A percentile compares a stretch with the other conserved stretches of the same genome.
Conservation (phyloP, 2,888 invertebrate species). For the Lissonota sp. region DNA sequence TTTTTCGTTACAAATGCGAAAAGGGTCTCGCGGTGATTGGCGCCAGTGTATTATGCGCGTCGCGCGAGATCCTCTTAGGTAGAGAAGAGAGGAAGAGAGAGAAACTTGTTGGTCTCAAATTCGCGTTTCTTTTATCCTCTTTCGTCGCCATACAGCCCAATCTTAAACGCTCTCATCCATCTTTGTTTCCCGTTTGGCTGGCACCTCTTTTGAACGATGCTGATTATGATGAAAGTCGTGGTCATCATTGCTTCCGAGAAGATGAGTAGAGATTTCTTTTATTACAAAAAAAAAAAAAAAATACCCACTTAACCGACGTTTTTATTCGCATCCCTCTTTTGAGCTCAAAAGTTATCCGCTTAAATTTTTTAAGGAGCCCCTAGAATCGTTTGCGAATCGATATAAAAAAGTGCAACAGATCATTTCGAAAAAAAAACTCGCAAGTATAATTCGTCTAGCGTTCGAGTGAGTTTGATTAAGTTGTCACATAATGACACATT, state of each 20-base stretch:
- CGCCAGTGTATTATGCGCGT: slow-evolving; percentile 65
- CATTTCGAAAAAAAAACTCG: no score
- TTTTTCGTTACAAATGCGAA: not conserved
- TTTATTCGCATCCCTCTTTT: no score
- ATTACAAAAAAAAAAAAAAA: slow-evolving; percentile 8
- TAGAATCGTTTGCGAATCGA: no score
- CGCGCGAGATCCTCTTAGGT: slow-evolving; percentile 51
- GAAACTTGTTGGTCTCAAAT: slow-evolving; percentile 40
- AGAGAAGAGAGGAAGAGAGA: no score
- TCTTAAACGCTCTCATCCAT: not conserved
- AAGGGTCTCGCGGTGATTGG: slow-evolving; percentile 59
- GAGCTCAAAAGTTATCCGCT: no score
- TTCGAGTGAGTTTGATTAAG: no score
- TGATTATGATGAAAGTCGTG: slow-evolving; percentile 53
- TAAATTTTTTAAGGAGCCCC: not conserved
- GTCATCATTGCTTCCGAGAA: slow-evolving; percentile 45
- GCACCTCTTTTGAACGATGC: slow-evolving; percentile 42
- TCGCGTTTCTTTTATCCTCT: slow-evolving; percentile 24
- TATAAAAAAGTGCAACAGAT: no score
- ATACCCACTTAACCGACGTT: not conserved
- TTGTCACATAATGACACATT: no score
- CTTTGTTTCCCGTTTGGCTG: slow-evolving; percentile 16
- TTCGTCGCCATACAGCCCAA: slow-evolving; percentile 18
- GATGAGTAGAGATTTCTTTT: slow-evolving; percentile 11
- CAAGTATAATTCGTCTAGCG: no score